Percentiles rank a stretch among this genome's conserved stretches.
phyloP scores from a whole-genome alignment of 2,888 invertebrate species.

The Shargacucullia verbasci region DNA sequence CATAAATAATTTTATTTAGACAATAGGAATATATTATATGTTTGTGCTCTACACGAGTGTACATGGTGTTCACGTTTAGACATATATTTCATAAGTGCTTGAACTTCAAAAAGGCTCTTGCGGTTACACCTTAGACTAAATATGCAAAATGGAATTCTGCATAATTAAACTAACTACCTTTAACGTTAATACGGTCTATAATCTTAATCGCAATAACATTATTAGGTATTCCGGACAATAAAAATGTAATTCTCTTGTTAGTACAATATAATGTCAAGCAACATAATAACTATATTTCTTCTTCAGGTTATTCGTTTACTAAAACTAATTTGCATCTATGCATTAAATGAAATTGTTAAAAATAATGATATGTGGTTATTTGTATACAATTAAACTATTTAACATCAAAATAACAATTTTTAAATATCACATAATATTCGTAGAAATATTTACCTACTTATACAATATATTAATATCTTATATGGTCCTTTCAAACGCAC shows the following conservation, averaged over 20 bases:
- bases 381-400: slow-evolving; percentile 80
- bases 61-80: slow-evolving; percentile 53
- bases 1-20: slow-evolving; percentile 57
- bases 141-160: slow-evolving; percentile 34
- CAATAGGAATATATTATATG: slow-evolving; percentile 60
- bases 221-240: slow-evolving; percentile 30
- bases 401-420: slow-evolving; percentile 83
- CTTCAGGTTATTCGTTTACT: slow-evolving; percentile 45
- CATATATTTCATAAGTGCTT: slow-evolving; percentile 52
- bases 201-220: slow-evolving; percentile 20
- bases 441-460: slow-evolving; percentile 77
- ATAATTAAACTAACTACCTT: slow-evolving; percentile 26
- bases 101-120: slow-evolving; percentile 46
- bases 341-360: slow-evolving; percentile 73
- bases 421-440: slow-evolving; percentile 88
- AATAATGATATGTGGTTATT: slow-evolving; percentile 86
- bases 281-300: slow-evolving; percentile 19
- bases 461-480: slow-evolving; percentile 81
- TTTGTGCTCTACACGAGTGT: slow-evolving; percentile 65
- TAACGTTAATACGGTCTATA: slow-evolving; percentile 35
- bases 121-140: slow-evolving; percentile 26
- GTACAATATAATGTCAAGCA: slow-evolving; percentile 42
- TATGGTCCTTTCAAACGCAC: slow-evolving; percentile 72
- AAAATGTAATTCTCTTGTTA: slow-evolving; percentile 41
- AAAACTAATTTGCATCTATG: slow-evolving; percentile 59